phyloP scores from a whole-genome alignment of 2,888 invertebrate genomes.

The Tinea semifulvella region DNA sequence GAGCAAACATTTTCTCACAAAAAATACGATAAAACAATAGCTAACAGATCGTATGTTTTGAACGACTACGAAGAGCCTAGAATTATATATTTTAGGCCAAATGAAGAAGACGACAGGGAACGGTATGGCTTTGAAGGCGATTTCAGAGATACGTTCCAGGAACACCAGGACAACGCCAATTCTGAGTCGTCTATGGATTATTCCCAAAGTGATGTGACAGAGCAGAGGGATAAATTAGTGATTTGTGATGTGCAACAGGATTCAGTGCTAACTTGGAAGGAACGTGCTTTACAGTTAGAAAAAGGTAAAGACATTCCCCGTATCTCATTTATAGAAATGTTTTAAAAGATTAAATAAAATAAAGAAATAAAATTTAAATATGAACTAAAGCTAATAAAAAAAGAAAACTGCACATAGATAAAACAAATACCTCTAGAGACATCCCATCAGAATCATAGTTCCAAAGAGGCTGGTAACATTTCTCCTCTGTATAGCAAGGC shows the following conservation, averaged over 20 bases:
- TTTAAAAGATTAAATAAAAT: too few relatives aligned
- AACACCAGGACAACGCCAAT: slow-evolving; percentile 36
- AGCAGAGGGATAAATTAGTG: slow-evolving; percentile 28
- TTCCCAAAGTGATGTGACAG: slow-evolving; percentile 26
- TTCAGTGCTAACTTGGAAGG: slow-evolving; percentile 57
- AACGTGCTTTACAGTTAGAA: slow-evolving; percentile 68
- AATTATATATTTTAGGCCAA: slow-evolving; percentile 43
- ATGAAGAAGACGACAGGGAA: slow-evolving; percentile 32
- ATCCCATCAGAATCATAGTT: too few relatives aligned
- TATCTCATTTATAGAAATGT: too few relatives aligned
- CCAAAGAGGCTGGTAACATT: too few relatives aligned
- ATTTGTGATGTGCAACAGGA: slow-evolving; percentile 31
- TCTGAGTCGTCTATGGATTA: slow-evolving; percentile 53
- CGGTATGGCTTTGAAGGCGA: slow-evolving; percentile 45
- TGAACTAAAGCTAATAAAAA: too few relatives aligned
- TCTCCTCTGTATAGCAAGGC: too few relatives aligned
- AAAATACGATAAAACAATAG: slow-evolving; percentile 60
- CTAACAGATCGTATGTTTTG: slow-evolving; percentile 52
- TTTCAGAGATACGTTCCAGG: slow-evolving; percentile 26
- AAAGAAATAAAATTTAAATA: too few relatives aligned
- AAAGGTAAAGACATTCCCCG: too few relatives aligned
- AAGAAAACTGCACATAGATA: too few relatives aligned
- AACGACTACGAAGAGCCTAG: slow-evolving; percentile 45
- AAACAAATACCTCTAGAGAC: too few relatives aligned
- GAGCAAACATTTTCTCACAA: slow-evolving; percentile 59